phyloP scores from a whole-genome alignment of 2,797 vertebrate genomes.

The Chelon labrosus region DNA sequence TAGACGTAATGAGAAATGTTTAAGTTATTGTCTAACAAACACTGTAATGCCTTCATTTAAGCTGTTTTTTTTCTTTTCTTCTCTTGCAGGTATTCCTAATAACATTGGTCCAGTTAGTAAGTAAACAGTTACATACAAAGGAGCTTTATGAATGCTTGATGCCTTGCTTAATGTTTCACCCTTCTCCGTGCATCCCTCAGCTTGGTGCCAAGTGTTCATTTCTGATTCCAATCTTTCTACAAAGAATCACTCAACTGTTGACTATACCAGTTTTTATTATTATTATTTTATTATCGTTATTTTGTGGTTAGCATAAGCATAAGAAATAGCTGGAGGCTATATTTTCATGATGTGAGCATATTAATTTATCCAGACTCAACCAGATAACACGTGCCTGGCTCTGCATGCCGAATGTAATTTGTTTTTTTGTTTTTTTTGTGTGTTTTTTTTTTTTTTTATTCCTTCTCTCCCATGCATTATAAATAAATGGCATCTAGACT shows the following conservation, averaged over 20 bases:
- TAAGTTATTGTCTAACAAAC: slow-evolving; percentile 1
- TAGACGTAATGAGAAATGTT: slow-evolving; percentile 12
- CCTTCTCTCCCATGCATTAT: slow-evolving; percentile 78
- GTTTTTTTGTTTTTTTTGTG: slow-evolving; percentile 65
- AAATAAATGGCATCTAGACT: slow-evolving; percentile 84
- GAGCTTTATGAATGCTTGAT: slow-evolving; percentile 72
- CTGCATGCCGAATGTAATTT: slow-evolving; percentile 72
- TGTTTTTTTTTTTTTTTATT: slow-evolving; percentile 59
- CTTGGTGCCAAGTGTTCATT: slow-evolving; percentile 89
- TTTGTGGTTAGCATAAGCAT: neutral
- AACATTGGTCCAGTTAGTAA: slow-evolving; percentile 99
- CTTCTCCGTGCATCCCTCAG: slow-evolving; percentile 60
- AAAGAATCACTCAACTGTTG: slow-evolving; percentile 42
- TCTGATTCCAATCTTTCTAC: slow-evolving; percentile 78
- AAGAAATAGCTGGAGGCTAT: slow-evolving; percentile 37
- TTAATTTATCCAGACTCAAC: slow-evolving; percentile 69
- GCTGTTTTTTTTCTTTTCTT: slow-evolving; percentile 59
- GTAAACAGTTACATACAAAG: slow-evolving; percentile 80
- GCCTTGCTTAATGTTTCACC: slow-evolving; percentile 81
- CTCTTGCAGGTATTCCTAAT: slow-evolving; percentile 93
- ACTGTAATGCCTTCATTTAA: slow-evolving; percentile 21
- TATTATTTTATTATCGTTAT: slow-evolving; percentile 19
- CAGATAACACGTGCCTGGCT: slow-evolving; percentile 64
- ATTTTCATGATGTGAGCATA: slow-evolving; percentile 54
- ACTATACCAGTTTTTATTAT: slow-evolving; percentile 10